These are phyloP conservation scores for Zaprionus ornatus DNA, from an alignment of 1,140 invertebrate genomes.

Conservation along the genomic window DNA sequence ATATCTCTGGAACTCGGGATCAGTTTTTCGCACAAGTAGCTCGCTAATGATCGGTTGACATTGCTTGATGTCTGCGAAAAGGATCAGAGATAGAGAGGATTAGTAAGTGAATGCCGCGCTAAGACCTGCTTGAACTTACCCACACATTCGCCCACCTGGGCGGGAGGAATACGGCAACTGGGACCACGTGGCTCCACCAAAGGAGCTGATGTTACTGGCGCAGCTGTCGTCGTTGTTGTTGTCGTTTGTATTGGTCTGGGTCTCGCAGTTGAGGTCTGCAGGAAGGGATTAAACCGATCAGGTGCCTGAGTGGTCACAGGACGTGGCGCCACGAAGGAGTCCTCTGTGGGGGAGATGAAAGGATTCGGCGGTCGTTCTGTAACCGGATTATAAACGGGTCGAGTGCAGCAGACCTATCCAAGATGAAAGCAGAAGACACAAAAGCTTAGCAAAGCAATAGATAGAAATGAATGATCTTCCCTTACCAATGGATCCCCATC, in stretches of 20 bases:
- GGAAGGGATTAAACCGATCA: slow-evolving; percentile 46
- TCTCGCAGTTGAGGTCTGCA: slow-evolving; percentile 1
- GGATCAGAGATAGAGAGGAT: background rate
- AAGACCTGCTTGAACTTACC: slow-evolving; percentile 39
- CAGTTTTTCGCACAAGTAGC: slow-evolving; percentile 44
- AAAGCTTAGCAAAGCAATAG: slow-evolving; percentile 35
- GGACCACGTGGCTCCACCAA: slow-evolving; percentile 42
- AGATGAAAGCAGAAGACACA: background rate
- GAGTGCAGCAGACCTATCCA: slow-evolving; percentile 69
- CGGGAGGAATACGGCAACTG: slow-evolving; percentile 61
- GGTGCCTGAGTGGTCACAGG: slow-evolving; percentile 12
- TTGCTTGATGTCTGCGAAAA: slow-evolving; percentile 49
- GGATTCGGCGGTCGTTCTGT: slow-evolving; percentile 60
- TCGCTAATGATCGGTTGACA: slow-evolving; percentile 59
- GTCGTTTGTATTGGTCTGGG: slow-evolving; percentile 15
- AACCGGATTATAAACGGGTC: slow-evolving; percentile 51
- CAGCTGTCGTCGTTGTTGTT: slow-evolving; percentile 31
- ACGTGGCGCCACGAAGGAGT: slow-evolving; percentile 35
- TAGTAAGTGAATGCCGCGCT: background rate
- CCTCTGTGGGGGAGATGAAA: slow-evolving; percentile 55
- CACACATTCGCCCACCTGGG: slow-evolving; percentile 58
- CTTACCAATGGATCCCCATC: slow-evolving; percentile 77
- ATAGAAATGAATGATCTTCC: background rate
- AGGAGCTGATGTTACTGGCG: slow-evolving; percentile 31
- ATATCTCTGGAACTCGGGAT: slow-evolving; percentile 55